Percentiles rank a stretch among this genome's conserved stretches.
Evolutionary conservation across 2,888 invertebrate genomes (phyloP).

Genomic region (Thumatha senex): DNA sequence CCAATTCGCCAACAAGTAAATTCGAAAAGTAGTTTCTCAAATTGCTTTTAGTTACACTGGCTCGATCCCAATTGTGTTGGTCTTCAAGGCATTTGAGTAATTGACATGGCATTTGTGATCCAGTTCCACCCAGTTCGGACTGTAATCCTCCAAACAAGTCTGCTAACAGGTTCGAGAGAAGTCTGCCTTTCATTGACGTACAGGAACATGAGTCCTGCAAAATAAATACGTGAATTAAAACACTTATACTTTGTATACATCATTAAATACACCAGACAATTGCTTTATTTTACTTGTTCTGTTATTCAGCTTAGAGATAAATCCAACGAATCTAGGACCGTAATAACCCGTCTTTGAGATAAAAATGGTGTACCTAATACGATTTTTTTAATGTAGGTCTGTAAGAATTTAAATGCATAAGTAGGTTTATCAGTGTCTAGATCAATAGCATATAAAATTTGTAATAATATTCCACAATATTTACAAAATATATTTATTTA

Average conservation of each 20-base stretch:
- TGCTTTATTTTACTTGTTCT: too few species aligned
- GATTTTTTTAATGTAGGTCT: too few species aligned
- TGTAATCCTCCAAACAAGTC: constrained; percentile 69
- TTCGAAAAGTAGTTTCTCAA: constrained; percentile 60
- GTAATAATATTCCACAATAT: background rate
- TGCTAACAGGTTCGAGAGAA: constrained; percentile 59
- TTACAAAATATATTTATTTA: constrained; percentile 20
- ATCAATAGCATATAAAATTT: too few species aligned
- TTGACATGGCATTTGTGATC: constrained; percentile 66
- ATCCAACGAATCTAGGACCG: too few species aligned
- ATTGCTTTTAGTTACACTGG: constrained; percentile 57
- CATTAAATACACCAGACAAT: too few species aligned
- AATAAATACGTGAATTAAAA: background rate
- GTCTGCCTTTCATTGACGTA: constrained; percentile 58
- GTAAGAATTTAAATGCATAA: too few species aligned
- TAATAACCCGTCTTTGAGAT: too few species aligned
- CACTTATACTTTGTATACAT: background rate
- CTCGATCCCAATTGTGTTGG: constrained; percentile 68
- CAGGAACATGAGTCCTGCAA: constrained; percentile 71
- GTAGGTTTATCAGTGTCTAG: too few species aligned
- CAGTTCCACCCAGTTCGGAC: constrained; percentile 51
- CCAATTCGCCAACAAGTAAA: constrained; percentile 63
- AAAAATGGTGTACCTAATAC: too few species aligned
- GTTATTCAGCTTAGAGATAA: too few species aligned
- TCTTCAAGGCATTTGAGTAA: constrained; percentile 73